These are phyloP conservation scores for Tenthredo mesomela DNA, from an alignment of 2,888 invertebrate species.

Conservation along the genomic window DNA sequence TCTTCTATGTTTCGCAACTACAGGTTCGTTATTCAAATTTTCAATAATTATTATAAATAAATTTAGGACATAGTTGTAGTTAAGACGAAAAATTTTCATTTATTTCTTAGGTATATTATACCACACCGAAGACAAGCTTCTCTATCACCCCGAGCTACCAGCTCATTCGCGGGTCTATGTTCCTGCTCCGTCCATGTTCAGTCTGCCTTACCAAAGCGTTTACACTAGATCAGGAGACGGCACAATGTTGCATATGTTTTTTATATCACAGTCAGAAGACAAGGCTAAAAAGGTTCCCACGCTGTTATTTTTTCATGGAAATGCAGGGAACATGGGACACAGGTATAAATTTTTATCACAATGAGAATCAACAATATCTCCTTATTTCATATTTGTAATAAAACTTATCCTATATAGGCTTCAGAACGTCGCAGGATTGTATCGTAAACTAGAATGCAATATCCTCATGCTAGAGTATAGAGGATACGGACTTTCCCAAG, in stretches of 20 bases:
- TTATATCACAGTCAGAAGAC: conserved; percentile 87
- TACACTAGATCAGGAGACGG: conserved; percentile 89
- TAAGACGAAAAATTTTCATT: background rate
- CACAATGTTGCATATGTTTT: conserved; percentile 88
- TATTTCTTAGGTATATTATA: conserved; percentile 87
- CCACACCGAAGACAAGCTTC: conserved; percentile 90
- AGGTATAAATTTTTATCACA: conserved; percentile 78
- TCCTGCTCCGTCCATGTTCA: conserved; percentile 91
- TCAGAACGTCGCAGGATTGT: conserved; percentile 93
- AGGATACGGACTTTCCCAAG: conserved; percentile 96
- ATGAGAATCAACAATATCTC: background rate
- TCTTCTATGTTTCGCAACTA: conserved; percentile 85
- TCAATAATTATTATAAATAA: background rate
- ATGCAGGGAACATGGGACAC: conserved; percentile 98
- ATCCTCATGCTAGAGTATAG: conserved; percentile 96
- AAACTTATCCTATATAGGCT: conserved; percentile 81
- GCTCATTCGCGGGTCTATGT: conserved; percentile 93
- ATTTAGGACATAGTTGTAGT: background rate
- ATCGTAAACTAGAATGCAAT: conserved; percentile 90
- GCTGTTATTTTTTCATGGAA: conserved; percentile 95
- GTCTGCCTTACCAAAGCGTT: conserved; percentile 92
- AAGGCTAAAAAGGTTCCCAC: conserved; percentile 88
- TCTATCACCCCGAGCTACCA: conserved; percentile 95
- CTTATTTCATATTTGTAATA: background rate
- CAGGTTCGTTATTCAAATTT: conserved; percentile 78